A percentile compares a stretch with the other conserved stretches of the same genome.
These are phyloP conservation scores for Caloenas nicobarica DNA, from an alignment of 2,113 vertebrate genomes.

Conservation along the genomic window DNA sequence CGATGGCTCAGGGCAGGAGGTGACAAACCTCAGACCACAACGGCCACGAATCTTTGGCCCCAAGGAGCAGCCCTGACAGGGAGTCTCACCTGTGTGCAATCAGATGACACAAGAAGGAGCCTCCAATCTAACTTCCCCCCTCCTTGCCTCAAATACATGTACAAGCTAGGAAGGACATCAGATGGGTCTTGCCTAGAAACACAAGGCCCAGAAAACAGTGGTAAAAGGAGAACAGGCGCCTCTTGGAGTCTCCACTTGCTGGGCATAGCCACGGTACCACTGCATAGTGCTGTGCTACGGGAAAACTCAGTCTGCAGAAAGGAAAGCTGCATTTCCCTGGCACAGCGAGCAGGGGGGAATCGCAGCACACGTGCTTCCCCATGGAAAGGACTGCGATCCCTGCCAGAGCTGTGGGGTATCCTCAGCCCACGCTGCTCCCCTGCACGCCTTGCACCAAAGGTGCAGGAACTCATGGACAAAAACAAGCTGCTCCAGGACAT, in stretches of 20 bases:
- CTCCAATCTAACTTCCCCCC: neutral
- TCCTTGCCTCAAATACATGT: neutral
- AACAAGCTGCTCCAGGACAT: neutral
- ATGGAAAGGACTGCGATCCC: neutral
- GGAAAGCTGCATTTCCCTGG: neutral
- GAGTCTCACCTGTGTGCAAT: neutral
- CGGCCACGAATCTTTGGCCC: neutral
- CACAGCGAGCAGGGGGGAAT: neutral
- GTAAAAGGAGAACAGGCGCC: neutral
- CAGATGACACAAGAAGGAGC: neutral
- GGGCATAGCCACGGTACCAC: neutral
- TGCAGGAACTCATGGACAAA: neutral
- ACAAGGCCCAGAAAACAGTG: neutral
- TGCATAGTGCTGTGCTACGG: neutral
- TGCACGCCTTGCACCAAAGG: neutral
- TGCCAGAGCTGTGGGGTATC: neutral
- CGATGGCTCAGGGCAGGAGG: neutral
- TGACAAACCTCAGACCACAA: neutral
- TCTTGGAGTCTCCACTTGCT: neutral
- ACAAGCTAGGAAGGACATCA: neutral
- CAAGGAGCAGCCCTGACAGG: neutral
- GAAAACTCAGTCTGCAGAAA: neutral
- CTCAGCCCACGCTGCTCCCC: neutral
- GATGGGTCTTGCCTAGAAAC: neutral
- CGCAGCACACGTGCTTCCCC: accelerated